phyloP scores from a whole-genome alignment of 1,140 invertebrate species.

The Campoletis sonorensis region DNA sequence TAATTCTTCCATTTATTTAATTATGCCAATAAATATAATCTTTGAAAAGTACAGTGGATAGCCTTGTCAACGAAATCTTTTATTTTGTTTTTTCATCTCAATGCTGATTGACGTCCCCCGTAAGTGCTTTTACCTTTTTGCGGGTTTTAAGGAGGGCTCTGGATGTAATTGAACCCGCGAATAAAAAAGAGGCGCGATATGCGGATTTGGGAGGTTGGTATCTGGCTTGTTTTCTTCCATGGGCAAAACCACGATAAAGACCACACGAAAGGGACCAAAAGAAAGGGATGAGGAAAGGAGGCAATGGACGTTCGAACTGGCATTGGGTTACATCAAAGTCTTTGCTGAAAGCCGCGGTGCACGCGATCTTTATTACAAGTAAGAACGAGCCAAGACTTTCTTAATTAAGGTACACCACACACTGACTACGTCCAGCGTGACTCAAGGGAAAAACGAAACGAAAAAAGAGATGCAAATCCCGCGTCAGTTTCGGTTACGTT shows the following conservation, averaged over 20 bases:
- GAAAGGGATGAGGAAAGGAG: not conserved
- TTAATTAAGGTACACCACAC: conserved; percentile 13
- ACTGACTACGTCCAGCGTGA: not conserved
- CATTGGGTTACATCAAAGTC: conserved; percentile 19
- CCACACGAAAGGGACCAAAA: conserved; percentile 9
- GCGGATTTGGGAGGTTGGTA: not conserved
- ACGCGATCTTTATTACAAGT: not conserved
- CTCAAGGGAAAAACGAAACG: not conserved
- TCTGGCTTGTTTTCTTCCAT: not conserved
- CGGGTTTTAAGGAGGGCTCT: not conserved
- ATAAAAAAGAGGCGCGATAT: not conserved
- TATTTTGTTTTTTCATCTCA: conserved; percentile 3
- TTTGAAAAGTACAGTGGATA: not conserved
- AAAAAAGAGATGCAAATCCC: not conserved
- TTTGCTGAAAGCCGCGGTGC: conserved; percentile 14
- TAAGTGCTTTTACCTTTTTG: not conserved
- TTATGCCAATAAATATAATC: too few species aligned
- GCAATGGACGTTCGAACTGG: not conserved
- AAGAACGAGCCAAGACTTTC: not conserved
- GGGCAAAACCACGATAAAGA: conserved; percentile 28
- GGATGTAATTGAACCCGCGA: not conserved
- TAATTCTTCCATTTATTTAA: too few species aligned
- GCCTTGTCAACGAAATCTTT: not conserved
- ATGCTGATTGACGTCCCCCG: not conserved
- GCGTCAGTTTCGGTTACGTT: not conserved